Evolutionary conservation across 2,888 invertebrate genomes (phyloP).

Genomic region (Monoplex corrugatus): DNA sequence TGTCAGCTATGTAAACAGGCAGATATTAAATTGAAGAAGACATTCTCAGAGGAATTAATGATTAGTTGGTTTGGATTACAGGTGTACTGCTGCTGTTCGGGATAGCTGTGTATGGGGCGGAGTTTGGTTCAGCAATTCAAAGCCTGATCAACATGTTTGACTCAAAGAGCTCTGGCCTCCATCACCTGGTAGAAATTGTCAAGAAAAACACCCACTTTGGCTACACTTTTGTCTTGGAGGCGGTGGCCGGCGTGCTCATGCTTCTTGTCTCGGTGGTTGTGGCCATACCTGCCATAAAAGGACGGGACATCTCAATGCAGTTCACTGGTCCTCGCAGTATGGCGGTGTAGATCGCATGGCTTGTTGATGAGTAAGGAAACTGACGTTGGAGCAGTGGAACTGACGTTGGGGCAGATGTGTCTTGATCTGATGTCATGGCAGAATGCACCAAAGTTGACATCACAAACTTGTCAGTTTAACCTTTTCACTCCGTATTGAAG

Average conservation of each 20-base stretch:
- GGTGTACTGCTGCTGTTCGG: constrained; percentile 1
- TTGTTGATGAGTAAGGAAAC: no score
- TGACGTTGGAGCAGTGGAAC: no score
- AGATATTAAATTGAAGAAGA: no score
- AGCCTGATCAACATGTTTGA: not conserved
- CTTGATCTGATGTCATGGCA: no score
- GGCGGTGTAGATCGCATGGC: not conserved
- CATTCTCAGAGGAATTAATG: no score
- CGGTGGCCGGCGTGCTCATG: constrained; percentile 16
- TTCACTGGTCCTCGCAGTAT: not conserved
- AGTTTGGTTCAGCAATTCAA: not conserved
- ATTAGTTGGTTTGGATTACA: no score
- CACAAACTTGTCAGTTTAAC: no score
- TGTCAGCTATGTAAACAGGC: no score
- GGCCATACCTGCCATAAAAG: not conserved
- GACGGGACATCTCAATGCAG: not conserved
- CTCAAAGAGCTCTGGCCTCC: not conserved
- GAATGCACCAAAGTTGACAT: no score
- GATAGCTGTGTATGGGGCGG: not conserved
- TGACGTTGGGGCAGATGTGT: no score
- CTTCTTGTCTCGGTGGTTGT: not conserved
- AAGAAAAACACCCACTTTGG: no score
- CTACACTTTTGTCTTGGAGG: constrained; percentile 33
- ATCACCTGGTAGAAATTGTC: not conserved
- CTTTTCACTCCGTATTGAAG: no score